Base-by-base conservation (phyloP, 2,113 vertebrate genomes). In the Ciconia stormi region DNA sequence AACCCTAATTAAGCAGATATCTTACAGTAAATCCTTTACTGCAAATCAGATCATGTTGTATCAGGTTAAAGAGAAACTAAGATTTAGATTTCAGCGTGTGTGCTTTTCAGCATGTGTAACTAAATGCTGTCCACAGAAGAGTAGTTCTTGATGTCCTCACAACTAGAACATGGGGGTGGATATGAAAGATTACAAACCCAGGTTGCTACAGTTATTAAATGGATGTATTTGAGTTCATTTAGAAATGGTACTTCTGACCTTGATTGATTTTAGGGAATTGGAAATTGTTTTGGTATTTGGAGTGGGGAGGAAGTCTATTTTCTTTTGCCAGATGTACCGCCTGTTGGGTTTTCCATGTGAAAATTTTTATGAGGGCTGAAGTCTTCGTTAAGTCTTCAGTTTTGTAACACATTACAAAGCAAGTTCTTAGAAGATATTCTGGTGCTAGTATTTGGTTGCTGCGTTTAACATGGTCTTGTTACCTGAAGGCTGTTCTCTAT, bases 11-110 rank as follows among this genome's bases (percentile, higher is more conserved):
- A 85, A 82, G 46, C 63, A 65, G 73, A 22, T 62, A 34, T 9
- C 69, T 63, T 94, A 42, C 34, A 90, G 89, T 67, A 93, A 92
- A 81, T 73, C 61, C 36, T 58, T 67, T 59, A 36, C n/a, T 47
- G 74, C 76, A 91, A 80, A 91, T 91, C 87, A 92, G 91, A 90
- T 95, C 62, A 66, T 27, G 50, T 52, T 88, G 11, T 82, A 67
- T 91, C 53, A 73, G 65, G 40, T 95, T 95, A 97, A 93, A 89
- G 62, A 71, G 69, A 92, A 96, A 62, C 46, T 36, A 69, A 90
- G 67, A 55, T 87, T 94, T 73, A 47, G 36, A 71, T 92, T 76
- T 63, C 1, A 2, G 62, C 3, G 2, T 67, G 34, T 59, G 74
- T 32, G 50, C 50, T 49, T 84, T 66, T n/a, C 53, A 55, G n/a